Evolutionary conservation across 2,113 vertebrate genomes (phyloP).

Genomic region (Laterallus jamaicensis): DNA sequence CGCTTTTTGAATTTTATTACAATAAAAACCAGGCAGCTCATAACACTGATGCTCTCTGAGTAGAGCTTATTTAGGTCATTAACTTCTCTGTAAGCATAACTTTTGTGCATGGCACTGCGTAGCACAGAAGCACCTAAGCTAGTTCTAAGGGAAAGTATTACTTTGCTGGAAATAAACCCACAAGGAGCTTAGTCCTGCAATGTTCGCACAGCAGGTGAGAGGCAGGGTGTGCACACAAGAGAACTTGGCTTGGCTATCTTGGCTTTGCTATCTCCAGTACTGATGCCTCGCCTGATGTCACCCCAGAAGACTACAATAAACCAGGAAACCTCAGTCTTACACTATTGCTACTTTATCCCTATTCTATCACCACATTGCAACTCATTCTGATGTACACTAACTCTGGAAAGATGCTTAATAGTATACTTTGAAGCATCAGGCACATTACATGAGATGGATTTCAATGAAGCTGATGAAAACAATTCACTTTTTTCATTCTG

Average conservation of each 20-base stretch:
- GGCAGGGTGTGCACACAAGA: background rate
- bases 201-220: background rate
- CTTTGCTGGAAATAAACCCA: background rate
- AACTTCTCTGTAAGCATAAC: background rate
- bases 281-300: background rate
- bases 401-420: background rate
- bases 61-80: background rate
- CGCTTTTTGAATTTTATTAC: background rate
- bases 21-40: background rate
- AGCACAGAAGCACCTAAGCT: background rate
- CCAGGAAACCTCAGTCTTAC: background rate
- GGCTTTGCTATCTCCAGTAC: background rate
- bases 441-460: background rate
- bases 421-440: background rate
- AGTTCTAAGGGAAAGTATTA: background rate
- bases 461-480: slow-evolving; percentile 26
- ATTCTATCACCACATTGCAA: background rate
- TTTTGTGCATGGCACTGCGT: background rate
- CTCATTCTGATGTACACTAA: background rate
- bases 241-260: too few relatives aligned
- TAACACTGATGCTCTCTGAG: background rate
- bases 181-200: background rate
- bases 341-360: background rate
- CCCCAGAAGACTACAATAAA: background rate
- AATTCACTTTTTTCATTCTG: slow-evolving; percentile 19